Conservation (phyloP, 1,140 invertebrate species). For the Eurosta solidaginis region DNA sequence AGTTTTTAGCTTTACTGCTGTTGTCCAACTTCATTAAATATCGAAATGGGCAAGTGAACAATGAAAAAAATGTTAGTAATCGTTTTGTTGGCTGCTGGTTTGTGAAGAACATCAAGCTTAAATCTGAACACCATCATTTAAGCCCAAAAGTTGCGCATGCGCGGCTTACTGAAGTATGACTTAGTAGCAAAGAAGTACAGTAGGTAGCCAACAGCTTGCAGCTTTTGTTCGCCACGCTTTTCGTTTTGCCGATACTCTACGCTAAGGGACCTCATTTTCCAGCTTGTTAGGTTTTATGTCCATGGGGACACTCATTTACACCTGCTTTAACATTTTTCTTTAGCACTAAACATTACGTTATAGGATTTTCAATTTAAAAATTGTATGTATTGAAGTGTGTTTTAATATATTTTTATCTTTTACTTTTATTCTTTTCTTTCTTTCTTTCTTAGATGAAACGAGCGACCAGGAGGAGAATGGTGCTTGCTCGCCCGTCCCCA, state of each 20-base stretch:
- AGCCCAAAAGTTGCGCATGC: not conserved
- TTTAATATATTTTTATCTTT: not conserved
- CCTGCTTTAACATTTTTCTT: slow-evolving; percentile 10
- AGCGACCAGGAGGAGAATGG: slow-evolving; percentile 58
- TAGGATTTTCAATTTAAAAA: not conserved
- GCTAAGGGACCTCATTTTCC: slow-evolving; percentile 26
- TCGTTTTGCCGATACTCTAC: slow-evolving; percentile 7
- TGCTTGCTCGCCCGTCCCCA: slow-evolving; percentile 32
- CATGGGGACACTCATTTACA: slow-evolving; percentile 19
- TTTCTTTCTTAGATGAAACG: slow-evolving; percentile 41
- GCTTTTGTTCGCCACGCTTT: slow-evolving; percentile 4
- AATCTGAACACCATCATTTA: not conserved
- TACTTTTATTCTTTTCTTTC: not conserved
- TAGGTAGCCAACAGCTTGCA: too few species aligned
- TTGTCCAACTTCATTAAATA: not conserved
- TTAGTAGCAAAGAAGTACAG: too few species aligned
- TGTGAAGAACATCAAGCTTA: not conserved
- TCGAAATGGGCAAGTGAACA: not conserved
- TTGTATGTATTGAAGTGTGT: not conserved
- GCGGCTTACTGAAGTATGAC: too few species aligned
- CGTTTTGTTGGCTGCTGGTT: not conserved
- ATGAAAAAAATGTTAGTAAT: not conserved
- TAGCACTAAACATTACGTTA: not conserved
- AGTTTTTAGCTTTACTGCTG: not conserved
- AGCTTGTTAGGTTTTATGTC: slow-evolving; percentile 22